Conservation (phyloP, 2,797 vertebrate species). For the Monodelphis domestica region DNA sequence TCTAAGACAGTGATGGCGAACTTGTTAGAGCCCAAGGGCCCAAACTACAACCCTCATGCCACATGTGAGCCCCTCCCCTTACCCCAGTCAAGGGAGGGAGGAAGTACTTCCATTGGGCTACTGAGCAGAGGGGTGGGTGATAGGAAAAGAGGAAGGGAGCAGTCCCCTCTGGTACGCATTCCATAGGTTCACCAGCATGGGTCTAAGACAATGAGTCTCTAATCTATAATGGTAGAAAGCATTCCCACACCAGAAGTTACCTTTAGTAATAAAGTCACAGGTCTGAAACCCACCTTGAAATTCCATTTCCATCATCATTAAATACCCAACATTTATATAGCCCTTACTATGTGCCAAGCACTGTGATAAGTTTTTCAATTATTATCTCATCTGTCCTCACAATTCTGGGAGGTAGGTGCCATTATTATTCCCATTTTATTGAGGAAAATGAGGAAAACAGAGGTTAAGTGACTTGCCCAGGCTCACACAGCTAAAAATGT, state of each 20-base stretch:
- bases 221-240: not conserved
- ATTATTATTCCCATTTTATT: not conserved
- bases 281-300: not conserved
- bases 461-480: too few species aligned
- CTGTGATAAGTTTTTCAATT: too few species aligned
- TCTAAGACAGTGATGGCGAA: not conserved
- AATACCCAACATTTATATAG: not conserved
- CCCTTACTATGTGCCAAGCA: not conserved
- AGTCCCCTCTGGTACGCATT: too few species aligned
- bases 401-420: not conserved
- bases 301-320: not conserved
- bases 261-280: not conserved
- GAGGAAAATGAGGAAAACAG: not conserved
- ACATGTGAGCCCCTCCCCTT: too few species aligned
- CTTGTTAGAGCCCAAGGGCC: too few species aligned
- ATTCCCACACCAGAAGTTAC: not conserved
- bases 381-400: not conserved
- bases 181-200: too few species aligned
- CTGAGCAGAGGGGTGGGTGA: too few species aligned
- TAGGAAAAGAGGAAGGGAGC: too few species aligned
- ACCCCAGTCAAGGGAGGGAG: too few species aligned
- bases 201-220: not conserved
- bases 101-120: too few species aligned
- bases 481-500: too few species aligned
- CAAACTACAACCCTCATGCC: too few species aligned